Evolutionary conservation across 2,797 vertebrate genomes (phyloP).

Genomic region (Alosa sapidissima): DNA sequence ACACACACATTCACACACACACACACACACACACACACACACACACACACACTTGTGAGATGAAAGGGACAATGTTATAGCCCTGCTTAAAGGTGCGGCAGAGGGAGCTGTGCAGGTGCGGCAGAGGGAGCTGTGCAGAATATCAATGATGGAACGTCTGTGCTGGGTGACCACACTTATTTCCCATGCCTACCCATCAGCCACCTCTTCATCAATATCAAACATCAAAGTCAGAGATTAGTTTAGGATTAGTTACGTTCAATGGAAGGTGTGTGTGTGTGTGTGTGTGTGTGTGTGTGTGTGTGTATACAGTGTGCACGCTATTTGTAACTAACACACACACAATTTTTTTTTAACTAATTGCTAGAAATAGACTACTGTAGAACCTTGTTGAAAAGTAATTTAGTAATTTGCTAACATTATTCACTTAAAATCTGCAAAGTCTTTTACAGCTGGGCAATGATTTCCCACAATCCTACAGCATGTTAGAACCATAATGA

Average conservation of each 20-base stretch:
- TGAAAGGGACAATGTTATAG: not conserved
- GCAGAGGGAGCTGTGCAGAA: conserved; percentile 19
- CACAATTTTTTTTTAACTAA: too few species aligned
- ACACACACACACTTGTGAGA: conserved; percentile 42
- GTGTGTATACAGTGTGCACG: not conserved
- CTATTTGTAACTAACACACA: too few species aligned
- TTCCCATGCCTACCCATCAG: not conserved
- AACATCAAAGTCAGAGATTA: not conserved
- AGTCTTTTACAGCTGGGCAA: not conserved
- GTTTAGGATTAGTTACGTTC: not conserved
- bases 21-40: not conserved
- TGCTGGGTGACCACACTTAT: not conserved
- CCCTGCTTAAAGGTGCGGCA: not conserved
- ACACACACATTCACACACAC: conserved; percentile 16
- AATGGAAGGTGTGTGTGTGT: not conserved
- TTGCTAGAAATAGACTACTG: not conserved
- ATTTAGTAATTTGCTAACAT: not conserved
- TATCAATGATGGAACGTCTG: conserved; percentile 28
- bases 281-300: not conserved
- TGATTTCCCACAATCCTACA: not conserved
- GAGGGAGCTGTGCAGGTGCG: not conserved
- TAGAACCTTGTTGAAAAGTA: not conserved
- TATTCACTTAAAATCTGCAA: not conserved
- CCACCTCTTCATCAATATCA: not conserved
- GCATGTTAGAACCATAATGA: not conserved